Base-by-base conservation (phyloP, 1,140 invertebrate genomes). In the Drosophila setifemur region DNA sequence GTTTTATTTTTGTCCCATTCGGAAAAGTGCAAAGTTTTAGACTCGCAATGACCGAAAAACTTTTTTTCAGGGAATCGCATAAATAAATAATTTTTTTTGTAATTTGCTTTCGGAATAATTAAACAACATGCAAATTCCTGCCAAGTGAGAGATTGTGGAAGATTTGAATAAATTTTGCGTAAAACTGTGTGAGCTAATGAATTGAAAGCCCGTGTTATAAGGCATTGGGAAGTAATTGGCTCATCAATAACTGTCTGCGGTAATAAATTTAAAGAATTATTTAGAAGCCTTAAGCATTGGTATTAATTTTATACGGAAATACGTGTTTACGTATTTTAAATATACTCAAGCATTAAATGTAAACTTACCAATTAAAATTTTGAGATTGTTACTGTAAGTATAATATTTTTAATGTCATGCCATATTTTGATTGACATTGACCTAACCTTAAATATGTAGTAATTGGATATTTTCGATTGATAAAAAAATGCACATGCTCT, bases 151-250 rank as follows among this genome's bases (percentile, higher is more conserved):
- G 63, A 57, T 54, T 58, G 40, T 14, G 39, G 23, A 26, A 45
- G 55, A 73, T 66, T 53, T 63, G 67, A 78, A 73, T 78, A 73
- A 63, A 79, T 76, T 78, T n/a, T 73, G 26, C 28, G 16, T 28
- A 4, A 53, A 53, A 47, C 4, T 21, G 2, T 5, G 33, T 11
- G 23, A 5, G 1, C 8, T 11, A 21, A n/a, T 29, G 23, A 23
- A 28, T 21, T 2, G n/a, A 11, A 53, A 57, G n/a, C 33, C 4
- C 18, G 12, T 23, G 50, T 29, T 42, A 28, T 9, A 1, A 6
- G n/a, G 2, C 16, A 9, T 8, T 52, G 23, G 2, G 23, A 11
- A 21, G 29, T 19, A 12, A 25, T 35, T n/a, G n/a, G 31, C 21
- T 4, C 53, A 52, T 52, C 14, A 53, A 52, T 55, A 33, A 53